Conservation (phyloP, 2,797 vertebrate species). For the Phrynocephalus guinanensis region DNA sequence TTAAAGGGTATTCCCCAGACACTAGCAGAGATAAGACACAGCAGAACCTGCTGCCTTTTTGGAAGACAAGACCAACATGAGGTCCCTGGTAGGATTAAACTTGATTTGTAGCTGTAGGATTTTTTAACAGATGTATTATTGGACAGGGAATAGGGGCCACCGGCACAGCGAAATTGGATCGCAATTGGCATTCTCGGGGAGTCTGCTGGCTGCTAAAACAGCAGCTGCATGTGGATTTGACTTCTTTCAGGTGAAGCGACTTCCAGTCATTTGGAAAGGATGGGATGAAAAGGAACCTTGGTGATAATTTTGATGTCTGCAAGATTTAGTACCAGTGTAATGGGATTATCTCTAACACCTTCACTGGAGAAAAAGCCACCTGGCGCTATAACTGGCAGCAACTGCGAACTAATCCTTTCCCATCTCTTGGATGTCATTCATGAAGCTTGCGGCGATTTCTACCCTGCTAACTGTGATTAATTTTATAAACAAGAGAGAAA, state of each 20-base stretch:
- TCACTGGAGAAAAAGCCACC: conserved; percentile 89
- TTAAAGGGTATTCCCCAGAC: conserved; percentile 89
- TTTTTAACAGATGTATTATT: conserved; percentile 95
- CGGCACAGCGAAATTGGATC: conserved; percentile 89
- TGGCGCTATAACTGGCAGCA: conserved; percentile 87
- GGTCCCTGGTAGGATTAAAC: conserved; percentile 93
- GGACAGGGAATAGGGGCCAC: conserved; percentile 93
- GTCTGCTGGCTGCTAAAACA: conserved; percentile 86
- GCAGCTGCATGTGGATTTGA: conserved; percentile 91
- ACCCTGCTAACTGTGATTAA: conserved; percentile 93
- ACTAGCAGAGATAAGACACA: conserved; percentile 79
- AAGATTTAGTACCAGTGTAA: conserved; percentile 91
- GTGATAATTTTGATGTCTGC: conserved; percentile 92
- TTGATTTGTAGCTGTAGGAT: conserved; percentile 94
- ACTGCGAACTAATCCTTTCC: conserved; percentile 90
- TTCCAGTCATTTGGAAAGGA: conserved; percentile 93
- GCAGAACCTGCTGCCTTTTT: conserved; percentile 88
- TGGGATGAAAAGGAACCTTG: conserved; percentile 88
- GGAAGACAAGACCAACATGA: conserved; percentile 91
- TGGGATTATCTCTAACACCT: conserved; percentile 94
- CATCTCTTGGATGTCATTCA: conserved; percentile 92
- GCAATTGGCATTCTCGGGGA: conserved; percentile 88
- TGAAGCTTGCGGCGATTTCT: conserved; percentile 87
- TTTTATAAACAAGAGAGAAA: conserved; percentile 86
- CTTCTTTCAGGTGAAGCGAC: conserved; percentile 92